A percentile compares a stretch with the other conserved stretches of the same genome.
These are phyloP conservation scores for Latrodectus elegans DNA, from an alignment of 2,888 invertebrate species.

Conservation along the genomic window DNA sequence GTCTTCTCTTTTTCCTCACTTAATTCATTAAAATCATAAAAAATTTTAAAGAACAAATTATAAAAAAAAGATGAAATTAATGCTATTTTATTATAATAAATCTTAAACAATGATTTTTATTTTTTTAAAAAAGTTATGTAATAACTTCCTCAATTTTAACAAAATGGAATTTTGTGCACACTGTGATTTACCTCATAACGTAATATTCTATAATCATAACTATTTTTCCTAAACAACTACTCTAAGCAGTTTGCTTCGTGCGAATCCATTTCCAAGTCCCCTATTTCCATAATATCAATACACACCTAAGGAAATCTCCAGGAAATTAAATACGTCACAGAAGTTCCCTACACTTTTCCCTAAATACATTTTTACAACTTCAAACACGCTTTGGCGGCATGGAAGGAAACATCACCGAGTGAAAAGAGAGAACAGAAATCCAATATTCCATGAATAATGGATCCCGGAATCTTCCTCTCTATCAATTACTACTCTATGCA, in stretches of 20 bases:
- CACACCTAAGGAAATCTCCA: constrained; percentile 4
- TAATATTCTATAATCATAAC: neutral
- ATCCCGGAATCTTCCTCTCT: constrained; percentile 20
- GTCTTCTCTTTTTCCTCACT: too few species aligned
- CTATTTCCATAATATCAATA: constrained; percentile 7
- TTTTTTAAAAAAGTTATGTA: too few species aligned
- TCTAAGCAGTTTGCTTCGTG: neutral
- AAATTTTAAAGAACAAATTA: too few species aligned
- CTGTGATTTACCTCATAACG: neutral
- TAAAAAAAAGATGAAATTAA: too few species aligned
- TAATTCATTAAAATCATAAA: too few species aligned
- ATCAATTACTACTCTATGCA: constrained; percentile 57
- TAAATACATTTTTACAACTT: constrained; percentile 59
- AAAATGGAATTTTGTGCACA: too few species aligned
- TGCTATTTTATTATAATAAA: too few species aligned
- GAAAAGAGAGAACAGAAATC: constrained; percentile 51
- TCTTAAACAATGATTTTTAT: too few species aligned
- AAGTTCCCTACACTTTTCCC: constrained; percentile 23
- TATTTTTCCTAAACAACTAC: neutral
- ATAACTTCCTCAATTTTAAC: too few species aligned
- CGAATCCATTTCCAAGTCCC: neutral
- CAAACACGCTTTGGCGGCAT: constrained; percentile 13
- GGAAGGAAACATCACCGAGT: constrained; percentile 26
- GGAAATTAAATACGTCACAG: constrained; percentile 40
- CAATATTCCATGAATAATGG: constrained; percentile 62